Evolutionary conservation across 2,888 invertebrate species (phyloP).

Genomic region (Epinotia ramella): DNA sequence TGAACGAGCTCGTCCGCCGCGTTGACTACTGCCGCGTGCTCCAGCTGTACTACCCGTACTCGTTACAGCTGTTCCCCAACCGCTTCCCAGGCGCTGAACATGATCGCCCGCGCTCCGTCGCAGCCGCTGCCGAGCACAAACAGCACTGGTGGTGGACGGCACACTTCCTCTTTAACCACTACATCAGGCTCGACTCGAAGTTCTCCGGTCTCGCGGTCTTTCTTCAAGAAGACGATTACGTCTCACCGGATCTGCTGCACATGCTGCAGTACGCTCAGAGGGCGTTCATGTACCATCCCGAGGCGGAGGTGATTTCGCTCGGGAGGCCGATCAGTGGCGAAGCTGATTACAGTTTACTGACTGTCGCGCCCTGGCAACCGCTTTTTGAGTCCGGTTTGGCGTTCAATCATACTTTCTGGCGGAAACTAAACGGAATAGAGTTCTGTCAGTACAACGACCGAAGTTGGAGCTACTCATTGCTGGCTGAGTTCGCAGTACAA

Average conservation of each 20-base stretch:
- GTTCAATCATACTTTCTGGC: conserved; percentile 62
- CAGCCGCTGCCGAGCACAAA: conserved; percentile 57
- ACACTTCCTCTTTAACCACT: conserved; percentile 56
- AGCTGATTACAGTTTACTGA: conserved; percentile 54
- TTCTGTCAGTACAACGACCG: conserved; percentile 63
- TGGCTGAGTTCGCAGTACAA: conserved; percentile 53
- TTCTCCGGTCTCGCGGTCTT: conserved; percentile 58
- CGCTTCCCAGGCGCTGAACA: conserved; percentile 58
- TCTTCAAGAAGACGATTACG: conserved; percentile 61
- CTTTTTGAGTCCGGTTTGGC: conserved; percentile 60
- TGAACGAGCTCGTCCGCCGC: conserved; percentile 55
- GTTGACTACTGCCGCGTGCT: conserved; percentile 64
- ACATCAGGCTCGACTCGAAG: conserved; percentile 49
- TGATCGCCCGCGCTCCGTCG: conserved; percentile 54
- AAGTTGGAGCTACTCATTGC: conserved; percentile 66
- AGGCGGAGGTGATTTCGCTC: conserved; percentile 58
- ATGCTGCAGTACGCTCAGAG: conserved; percentile 55
- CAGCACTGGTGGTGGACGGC: conserved; percentile 73
- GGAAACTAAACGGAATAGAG: conserved; percentile 51
- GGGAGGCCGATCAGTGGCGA: conserved; percentile 52
- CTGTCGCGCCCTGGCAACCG: conserved; percentile 62
- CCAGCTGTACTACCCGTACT: conserved; percentile 66
- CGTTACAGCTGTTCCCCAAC: conserved; percentile 60
- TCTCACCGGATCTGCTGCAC: conserved; percentile 62
- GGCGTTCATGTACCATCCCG: conserved; percentile 52